Evolutionary conservation across 2,797 vertebrate genomes (phyloP), one percentile per base, ranked within the genome.

Genomic region (Chaenodraco wilsoni): DNA sequence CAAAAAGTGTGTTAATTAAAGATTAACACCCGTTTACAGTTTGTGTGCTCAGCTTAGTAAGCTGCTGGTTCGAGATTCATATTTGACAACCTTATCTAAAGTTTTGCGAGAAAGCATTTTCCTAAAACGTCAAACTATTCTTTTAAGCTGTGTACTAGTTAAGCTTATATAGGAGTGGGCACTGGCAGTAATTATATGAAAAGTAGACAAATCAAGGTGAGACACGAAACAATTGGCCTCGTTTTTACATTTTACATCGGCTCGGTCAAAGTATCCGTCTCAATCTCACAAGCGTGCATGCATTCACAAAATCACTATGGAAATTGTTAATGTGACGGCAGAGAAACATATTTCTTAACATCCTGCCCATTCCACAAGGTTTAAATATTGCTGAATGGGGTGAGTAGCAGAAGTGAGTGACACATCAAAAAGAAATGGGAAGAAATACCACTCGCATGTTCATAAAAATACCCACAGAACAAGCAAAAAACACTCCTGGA

Each of bases 401-500:
- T 45, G 59, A 81, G 69, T 48, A 57, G 57, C 64, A 79, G 59
- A 78, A 69, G 61, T 76, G 54, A 81, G 69, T 71, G 50, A 66
- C 55, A 77, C 85, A 82, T 84, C 59, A 84, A 74, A 74, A 76
- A 58, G 31, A 62, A 55, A 52, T n/a, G 12, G n/a, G 51, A 62
- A 67, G 45, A 70, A 69, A 72, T 59, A 81, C 62, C 81, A 88
- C 73, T 80, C 60, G 72, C 76, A 43, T 82, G 74, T 87, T 89
- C 75, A 87, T 86, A 82, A 81, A 89, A 91, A 86, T 81, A 93
- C 81, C 76, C 89, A 90, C 84, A 82, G 76, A 88, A 85, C 85
- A 86, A 86, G 78, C 84, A 87, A 73, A 70, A 86, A 79, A 69
- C 84, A 87, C 87, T 86, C 83, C 78, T 68, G 78, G 61, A 84